Evolutionary conservation across 1,140 invertebrate species (phyloP).

Genomic region (Berghia stephanieae): DNA sequence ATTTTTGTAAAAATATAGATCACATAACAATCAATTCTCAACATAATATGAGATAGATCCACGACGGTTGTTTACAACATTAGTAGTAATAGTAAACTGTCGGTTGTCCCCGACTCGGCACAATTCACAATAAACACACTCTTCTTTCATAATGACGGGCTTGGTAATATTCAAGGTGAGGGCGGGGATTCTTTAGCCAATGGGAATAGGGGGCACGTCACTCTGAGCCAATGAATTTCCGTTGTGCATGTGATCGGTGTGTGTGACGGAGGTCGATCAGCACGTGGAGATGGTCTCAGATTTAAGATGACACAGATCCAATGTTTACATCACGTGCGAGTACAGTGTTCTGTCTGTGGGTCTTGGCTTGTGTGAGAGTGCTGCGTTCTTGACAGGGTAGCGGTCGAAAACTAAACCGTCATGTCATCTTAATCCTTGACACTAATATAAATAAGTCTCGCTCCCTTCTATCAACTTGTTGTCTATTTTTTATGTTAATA

Average conservation of each 20-base stretch:
- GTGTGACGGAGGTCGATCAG: background rate
- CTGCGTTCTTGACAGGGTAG: no score
- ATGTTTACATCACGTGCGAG: constrained; percentile 32
- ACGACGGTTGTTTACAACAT: no score
- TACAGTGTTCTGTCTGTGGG: background rate
- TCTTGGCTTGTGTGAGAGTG: no score
- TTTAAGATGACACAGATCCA: background rate
- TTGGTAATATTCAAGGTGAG: constrained; percentile 29
- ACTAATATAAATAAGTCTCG: no score
- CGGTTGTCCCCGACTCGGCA: no score
- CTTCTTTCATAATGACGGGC: background rate
- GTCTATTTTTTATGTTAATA: no score
- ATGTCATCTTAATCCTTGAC: no score
- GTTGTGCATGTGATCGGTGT: constrained; percentile 12
- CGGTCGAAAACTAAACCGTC: no score
- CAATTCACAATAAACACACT: background rate
- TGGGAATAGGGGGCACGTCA: constrained; percentile 23
- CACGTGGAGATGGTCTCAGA: constrained; percentile 24
- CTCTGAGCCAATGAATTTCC: background rate
- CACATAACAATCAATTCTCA: background rate
- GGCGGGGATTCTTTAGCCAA: constrained; percentile 22
- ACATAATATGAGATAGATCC: background rate
- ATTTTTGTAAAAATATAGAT: background rate
- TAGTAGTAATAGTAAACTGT: no score
- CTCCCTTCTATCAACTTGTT: no score